phyloP scores from a whole-genome alignment of 2,888 invertebrate species.

The Cyaniris semiargus region DNA sequence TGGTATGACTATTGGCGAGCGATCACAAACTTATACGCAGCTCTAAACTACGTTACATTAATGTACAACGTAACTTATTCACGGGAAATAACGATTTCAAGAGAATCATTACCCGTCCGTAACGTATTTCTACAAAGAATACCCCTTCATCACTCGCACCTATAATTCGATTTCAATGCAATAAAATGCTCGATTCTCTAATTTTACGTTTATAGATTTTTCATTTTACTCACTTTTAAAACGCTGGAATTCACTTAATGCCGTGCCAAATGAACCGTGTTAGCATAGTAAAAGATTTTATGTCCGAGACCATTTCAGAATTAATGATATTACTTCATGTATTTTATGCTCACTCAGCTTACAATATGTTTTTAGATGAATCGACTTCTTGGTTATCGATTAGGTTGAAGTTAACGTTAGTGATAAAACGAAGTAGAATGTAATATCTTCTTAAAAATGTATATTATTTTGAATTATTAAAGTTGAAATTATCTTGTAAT shows the following conservation, averaged over 20 bases:
- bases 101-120: neutral
- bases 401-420: neutral
- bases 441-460: too few relatives aligned
- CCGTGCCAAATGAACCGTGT: constrained; percentile 77
- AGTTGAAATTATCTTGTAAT: too few relatives aligned
- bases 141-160: neutral
- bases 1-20: too few relatives aligned
- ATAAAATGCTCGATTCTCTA: neutral
- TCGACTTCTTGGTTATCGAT: neutral
- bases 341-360: constrained; percentile 20
- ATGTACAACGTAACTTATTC: neutral
- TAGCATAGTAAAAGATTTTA: constrained; percentile 78
- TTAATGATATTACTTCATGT: constrained; percentile 58
- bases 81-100: neutral
- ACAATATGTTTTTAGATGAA: constrained; percentile 19
- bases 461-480: too few relatives aligned
- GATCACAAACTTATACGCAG: neutral
- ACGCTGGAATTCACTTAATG: constrained; percentile 79
- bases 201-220: constrained; percentile 46
- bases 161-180: neutral
- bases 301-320: constrained; percentile 74
- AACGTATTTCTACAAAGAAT: neutral
- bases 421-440: neutral
- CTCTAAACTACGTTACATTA: neutral
- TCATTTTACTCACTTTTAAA: constrained; percentile 73